Percentiles rank a stretch among this genome's conserved stretches.
Evolutionary conservation across 2,113 vertebrate species (phyloP).

Genomic region (Clarias macrocephalus): DNA sequence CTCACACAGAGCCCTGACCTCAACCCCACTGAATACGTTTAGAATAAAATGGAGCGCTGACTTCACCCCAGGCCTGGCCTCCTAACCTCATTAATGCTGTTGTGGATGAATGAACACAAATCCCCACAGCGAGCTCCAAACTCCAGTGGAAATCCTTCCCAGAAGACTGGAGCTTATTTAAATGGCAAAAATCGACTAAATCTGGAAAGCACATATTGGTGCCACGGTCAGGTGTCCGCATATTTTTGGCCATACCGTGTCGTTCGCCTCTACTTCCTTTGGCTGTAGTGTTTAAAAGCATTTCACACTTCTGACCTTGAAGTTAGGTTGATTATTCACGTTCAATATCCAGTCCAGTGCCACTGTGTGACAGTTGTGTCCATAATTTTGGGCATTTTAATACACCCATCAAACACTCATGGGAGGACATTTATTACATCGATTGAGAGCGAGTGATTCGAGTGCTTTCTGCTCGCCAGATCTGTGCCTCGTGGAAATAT

Average conservation of each 20-base stretch:
- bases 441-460: background rate
- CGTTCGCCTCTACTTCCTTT: too few species aligned
- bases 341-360: background rate
- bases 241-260: background rate
- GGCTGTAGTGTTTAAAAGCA: background rate
- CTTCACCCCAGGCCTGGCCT: background rate
- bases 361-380: background rate
- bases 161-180: background rate
- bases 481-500: background rate
- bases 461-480: background rate
- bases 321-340: background rate
- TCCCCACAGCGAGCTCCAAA: background rate
- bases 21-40: background rate
- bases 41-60: background rate
- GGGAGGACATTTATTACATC: background rate
- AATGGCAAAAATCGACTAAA: background rate
- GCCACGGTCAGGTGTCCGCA: background rate
- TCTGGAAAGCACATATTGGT: background rate
- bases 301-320: background rate
- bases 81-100: background rate
- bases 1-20: background rate
- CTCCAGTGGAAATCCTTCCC: background rate
- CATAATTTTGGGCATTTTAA: slow-evolving; percentile 7
- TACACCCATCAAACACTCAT: background rate
- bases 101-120: background rate